Conservation (phyloP, 2,797 vertebrate genomes). For the Mycteria americana region DNA sequence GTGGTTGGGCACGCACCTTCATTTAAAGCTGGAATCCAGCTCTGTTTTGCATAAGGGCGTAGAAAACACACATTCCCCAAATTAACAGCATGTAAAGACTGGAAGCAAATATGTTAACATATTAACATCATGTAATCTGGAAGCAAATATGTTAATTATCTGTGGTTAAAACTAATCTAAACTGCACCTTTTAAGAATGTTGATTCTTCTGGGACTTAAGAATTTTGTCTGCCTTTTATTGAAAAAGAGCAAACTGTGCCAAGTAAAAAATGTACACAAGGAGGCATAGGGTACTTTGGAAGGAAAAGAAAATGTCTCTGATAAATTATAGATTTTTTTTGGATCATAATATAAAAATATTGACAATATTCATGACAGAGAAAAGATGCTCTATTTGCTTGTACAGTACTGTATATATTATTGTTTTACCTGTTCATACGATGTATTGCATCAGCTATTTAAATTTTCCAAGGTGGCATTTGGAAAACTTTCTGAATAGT, state of each 20-base stretch:
- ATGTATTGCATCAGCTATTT: not conserved
- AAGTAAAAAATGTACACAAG: not conserved
- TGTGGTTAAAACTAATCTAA: constrained; percentile 17
- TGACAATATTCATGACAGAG: not conserved
- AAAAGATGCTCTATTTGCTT: not conserved
- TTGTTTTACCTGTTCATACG: not conserved
- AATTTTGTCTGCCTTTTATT: constrained; percentile 8
- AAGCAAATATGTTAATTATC: constrained; percentile 43
- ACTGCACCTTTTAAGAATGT: not conserved
- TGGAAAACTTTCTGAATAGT: not conserved
- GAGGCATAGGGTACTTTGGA: not conserved
- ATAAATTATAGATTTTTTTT: not conserved
- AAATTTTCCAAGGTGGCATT: not conserved
- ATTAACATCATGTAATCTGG: not conserved
- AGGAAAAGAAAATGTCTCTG: not conserved
- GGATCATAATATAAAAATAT: not conserved
- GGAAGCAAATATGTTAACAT: constrained; percentile 35
- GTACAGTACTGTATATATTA: not conserved
- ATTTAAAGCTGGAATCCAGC: constrained; percentile 8
- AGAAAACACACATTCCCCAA: not conserved
- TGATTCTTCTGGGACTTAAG: not conserved
- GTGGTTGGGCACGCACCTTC: not conserved
- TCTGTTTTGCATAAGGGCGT: constrained; percentile 46
- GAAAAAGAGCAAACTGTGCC: not conserved
- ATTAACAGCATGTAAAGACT: constrained; percentile 26